Percentiles rank a stretch among this genome's conserved stretches.
Conservation (phyloP, 2,888 invertebrate species). For the Taphrorychus bicolor region DNA sequence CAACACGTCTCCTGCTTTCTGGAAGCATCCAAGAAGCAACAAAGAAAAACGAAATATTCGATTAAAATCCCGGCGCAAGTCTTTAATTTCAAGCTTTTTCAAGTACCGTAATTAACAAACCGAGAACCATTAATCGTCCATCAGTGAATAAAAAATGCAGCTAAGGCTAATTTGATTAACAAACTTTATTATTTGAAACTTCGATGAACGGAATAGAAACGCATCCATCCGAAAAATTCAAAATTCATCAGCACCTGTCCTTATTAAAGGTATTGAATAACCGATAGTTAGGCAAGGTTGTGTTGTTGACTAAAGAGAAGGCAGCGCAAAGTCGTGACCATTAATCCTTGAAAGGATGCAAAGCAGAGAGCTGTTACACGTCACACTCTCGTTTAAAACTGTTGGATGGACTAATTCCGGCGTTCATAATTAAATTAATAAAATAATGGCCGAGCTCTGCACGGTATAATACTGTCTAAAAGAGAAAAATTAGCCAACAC, state of each 20-base stretch:
- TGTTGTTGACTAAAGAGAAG: constrained; percentile 1
- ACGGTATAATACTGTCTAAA: background rate
- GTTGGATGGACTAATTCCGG: background rate
- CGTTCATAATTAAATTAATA: background rate
- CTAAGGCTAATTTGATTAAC: background rate
- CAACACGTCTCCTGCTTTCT: constrained; percentile 11
- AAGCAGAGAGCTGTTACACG: background rate
- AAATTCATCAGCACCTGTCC: constrained; percentile 5
- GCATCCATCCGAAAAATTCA: background rate
- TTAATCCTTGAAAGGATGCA: constrained; percentile 6
- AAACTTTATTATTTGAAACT: background rate
- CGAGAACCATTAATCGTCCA: background rate
- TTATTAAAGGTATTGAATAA: no score
- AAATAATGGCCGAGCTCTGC: background rate
- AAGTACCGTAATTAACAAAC: constrained; percentile 1
- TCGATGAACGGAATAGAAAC: no score
- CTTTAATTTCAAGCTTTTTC: constrained; percentile 3
- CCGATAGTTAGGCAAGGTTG: background rate
- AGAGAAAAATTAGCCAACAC: background rate
- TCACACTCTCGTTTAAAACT: background rate
- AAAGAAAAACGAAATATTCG: background rate
- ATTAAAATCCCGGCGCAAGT: background rate
- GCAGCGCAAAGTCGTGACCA: background rate
- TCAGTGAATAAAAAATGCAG: background rate
- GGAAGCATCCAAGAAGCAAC: background rate